These are phyloP conservation scores for Lasioglossum baleicum DNA, from an alignment of 1,140 invertebrate species.

Conservation along the genomic window DNA sequence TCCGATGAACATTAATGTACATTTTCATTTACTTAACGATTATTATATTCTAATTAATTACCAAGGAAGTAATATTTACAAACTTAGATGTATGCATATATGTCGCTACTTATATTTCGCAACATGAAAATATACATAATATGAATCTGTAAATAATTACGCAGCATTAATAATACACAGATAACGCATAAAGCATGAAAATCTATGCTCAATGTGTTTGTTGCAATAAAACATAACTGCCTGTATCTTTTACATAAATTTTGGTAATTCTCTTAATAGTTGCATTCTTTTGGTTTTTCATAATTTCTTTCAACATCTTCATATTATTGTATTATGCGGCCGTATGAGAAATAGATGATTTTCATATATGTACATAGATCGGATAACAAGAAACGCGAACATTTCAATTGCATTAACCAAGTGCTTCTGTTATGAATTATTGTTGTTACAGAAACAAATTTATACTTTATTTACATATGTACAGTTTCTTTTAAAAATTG, in stretches of 20 bases:
- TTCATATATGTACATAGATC: no score
- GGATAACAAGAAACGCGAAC: neutral
- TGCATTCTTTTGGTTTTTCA: neutral
- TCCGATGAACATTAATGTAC: neutral
- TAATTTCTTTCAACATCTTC: neutral
- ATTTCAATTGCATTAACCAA: neutral
- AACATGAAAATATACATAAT: neutral
- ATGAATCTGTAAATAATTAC: neutral
- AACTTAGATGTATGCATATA: neutral
- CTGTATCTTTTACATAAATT: neutral
- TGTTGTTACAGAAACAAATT: constrained; percentile 11
- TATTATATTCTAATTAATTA: neutral
- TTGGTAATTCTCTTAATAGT: neutral
- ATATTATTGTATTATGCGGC: neutral
- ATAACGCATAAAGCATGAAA: constrained; percentile 9
- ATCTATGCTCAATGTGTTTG: neutral
- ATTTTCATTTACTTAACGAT: neutral
- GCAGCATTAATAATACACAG: neutral
- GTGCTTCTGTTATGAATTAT: neutral
- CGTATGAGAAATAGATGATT: neutral
- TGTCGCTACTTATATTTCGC: neutral
- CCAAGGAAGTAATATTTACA: constrained; percentile 5
- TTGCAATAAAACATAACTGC: neutral
- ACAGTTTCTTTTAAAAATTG: constrained; percentile 10
- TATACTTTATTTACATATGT: constrained; percentile 39